Conservation (phyloP, 2,797 vertebrate species). For the Eptatretus atami region DNA sequence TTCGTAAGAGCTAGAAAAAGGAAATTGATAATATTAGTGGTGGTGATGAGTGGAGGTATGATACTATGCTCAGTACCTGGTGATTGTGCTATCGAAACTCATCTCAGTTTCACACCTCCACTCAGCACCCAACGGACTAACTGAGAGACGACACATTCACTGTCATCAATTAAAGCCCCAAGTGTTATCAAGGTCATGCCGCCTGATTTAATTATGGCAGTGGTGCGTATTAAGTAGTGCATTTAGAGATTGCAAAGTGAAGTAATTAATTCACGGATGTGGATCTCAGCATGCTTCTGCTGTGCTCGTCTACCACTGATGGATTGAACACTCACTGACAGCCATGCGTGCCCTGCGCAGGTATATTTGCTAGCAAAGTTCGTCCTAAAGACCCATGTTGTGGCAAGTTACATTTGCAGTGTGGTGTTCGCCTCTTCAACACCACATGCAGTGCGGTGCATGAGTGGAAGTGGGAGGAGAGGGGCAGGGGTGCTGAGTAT, state of each 20-base stretch:
- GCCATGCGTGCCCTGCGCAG: not conserved
- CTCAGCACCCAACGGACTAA: not conserved
- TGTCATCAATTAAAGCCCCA: conserved; percentile 5
- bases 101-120: not conserved
- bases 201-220: conserved; percentile 3
- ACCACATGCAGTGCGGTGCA: too few species aligned
- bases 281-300: not conserved
- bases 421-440: too few species aligned
- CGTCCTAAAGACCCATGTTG: too few species aligned
- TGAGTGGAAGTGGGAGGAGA: too few species aligned
- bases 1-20: too few species aligned
- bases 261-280: conserved; percentile 5
- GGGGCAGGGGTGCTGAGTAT: too few species aligned
- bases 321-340: conserved; percentile 4
- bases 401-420: too few species aligned
- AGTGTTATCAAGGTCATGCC: conserved; percentile 5
- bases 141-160: conserved; percentile 1
- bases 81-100: too few species aligned
- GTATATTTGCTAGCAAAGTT: too few species aligned
- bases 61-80: too few species aligned
- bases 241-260: conserved; percentile 5
- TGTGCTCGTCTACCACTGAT: conserved; percentile 1
- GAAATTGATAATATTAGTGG: too few species aligned
- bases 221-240: conserved; percentile 3
- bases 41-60: too few species aligned